Evolutionary conservation across 2,888 invertebrate genomes (phyloP), one percentile per base, ranked within the genome.

Genomic region (Drosophila borborema): DNA sequence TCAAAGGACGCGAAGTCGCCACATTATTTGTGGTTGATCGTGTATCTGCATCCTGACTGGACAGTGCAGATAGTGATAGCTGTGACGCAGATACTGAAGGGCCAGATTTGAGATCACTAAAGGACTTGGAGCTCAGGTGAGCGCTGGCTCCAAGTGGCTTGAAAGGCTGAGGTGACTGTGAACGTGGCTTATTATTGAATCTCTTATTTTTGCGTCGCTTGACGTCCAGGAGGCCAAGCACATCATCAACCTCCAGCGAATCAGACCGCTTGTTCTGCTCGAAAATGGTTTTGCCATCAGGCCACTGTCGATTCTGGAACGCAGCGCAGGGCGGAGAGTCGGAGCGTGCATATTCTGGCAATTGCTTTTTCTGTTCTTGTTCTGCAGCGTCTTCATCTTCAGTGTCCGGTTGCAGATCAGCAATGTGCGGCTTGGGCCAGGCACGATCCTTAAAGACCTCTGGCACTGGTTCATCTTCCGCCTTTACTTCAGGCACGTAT

Each of bases 261-360:
- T 77, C 73, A 0, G 45, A 64, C 1, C 53, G 64, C 16, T 74
- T 62, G 0, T 43, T 40, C 20, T 81, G 72, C 14, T 88, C 79
- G 31, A 88, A 91, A 20, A 78, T 69, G 2, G 91, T 91, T 51
- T 84, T 85, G 6, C 91, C 91, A 74, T 91, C 91, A 10, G 91
- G 91, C 92, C 91, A 91, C 53, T 91, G 80, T 5, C 92, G 90
- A 59, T 91, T 91, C 53, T 81, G 81, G 23, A 87, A 86, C 8
- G 86, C 78, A 10, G 80, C 81, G 20, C 87, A 75, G 1, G 86
- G 80, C 5, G 88, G 90, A 0, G 84, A 89, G 3, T 90, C 84
- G 3, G 83, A 81, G 28, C 90, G 82, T 41, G 83, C 82, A 20
- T 89, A 86, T 34, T 87, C 86, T 1, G 90, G 86, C 23, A 89